Base-by-base conservation (phyloP, 2,797 vertebrate species). In the Phylloscopus collybita region DNA sequence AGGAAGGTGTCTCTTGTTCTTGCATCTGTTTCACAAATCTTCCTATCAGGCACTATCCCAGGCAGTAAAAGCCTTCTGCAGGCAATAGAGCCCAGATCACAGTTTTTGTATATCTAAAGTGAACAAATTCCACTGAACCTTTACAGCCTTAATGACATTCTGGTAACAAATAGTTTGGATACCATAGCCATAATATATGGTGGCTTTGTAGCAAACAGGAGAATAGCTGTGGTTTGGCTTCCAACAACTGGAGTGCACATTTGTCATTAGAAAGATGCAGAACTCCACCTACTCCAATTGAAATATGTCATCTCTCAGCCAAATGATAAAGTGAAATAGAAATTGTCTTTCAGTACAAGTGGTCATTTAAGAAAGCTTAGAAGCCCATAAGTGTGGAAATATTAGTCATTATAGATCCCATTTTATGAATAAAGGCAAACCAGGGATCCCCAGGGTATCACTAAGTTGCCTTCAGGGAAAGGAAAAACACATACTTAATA, bases 401-500 rank as follows among this genome's bases (percentile, higher is more conserved):
- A 50, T 64, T 44, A 64, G 13, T 36, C 40, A 56, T 62, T 32
- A 65, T 18, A 70, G 25, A 59, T 47, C 22, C 5, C 6, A 69
- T 47, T 75, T 45, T 86, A 60, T 50, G 53, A 87, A 45, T 61
- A 92, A 53, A 80, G 29, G 12, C 34, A 87, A 70, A 42, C 4
- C 0, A 0, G 14, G 47, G 11, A 50, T 38, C 23, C 16, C n/a
- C 42, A 81, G 23, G 4, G 14, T 66, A 44, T 80, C 50, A 61
- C 19, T 69, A 92, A 44, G 11, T 18, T 93, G 17, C 8, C 59
- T 72, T 75, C 83, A 80, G 72, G 19, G 75, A 49, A 80, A 32
- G 5, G 71, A 66, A 57, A 1, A 2, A 2, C 26, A 22, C 0
- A 0, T 40, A 36, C 2, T 3, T 50, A 45, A 62, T 23, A 11